Evolutionary conservation across 64 coral and sea anemone genomes (phyloP), one percentile per base, ranked within the genome.

Genomic region (Anthopleura sola): DNA sequence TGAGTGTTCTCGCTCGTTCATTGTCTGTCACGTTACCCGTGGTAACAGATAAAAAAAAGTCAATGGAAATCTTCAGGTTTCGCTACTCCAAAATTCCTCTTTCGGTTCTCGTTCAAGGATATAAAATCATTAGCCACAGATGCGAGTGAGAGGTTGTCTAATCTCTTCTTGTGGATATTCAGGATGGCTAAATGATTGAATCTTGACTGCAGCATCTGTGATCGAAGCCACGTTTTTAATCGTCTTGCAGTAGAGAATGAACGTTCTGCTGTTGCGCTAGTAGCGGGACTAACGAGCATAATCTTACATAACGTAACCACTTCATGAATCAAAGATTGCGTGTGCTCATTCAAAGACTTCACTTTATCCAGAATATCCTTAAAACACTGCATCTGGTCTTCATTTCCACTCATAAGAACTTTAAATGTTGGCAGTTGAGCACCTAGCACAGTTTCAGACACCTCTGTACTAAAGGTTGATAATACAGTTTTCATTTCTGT

Each of bases 161-260:
- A 49, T 37, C 75, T 51, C 17, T 21, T 53, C 58, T 82, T 82
- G 80, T 89, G 78, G 9, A 32, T 83, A 19, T 83, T 83, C 9
- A 89, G 58, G 47, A 83, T 83, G 49, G 79, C 79, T 19, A 89
- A 44, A 51, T 75, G 28, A 19, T 33, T 82, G 53, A 91, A 91
- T 68, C 90, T 75, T 82, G 55, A 26, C 76, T 91, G 90, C 24
- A 53, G 44, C 90, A 87, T 87, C 49, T 17, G 49, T 82, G 90
- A 91, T 24, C 90, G 76, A 26, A 86, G 84, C 84, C 84, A 91
- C 57, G 90, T 86, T 83, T 91, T 87, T 20, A 91, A 31, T 87
- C 84, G 68, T 83, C 90, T 81, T n/a, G 85, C 60, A 18, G 90
- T 87, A 26, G 84, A 91, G 60, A 91, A 91, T 69, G 90, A 91